phyloP scores from a whole-genome alignment of 2,797 vertebrate species.

The Sebastes alutus region DNA sequence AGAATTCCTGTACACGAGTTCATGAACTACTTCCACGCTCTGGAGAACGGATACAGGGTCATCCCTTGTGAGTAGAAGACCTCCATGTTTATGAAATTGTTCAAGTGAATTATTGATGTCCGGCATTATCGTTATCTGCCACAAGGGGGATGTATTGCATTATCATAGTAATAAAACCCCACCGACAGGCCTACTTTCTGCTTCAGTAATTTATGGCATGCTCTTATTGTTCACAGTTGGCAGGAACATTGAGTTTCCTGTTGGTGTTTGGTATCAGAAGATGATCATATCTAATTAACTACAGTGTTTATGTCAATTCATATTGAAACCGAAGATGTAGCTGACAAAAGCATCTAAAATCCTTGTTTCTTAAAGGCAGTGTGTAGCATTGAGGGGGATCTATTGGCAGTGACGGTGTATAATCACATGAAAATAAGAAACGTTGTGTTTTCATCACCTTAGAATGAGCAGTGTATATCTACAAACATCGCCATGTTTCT shows the following conservation, averaged over 20 bases:
- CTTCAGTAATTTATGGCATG: neutral
- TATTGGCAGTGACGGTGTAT: no score
- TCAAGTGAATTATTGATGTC: neutral
- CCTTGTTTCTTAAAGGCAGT: neutral
- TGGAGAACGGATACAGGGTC: conserved; percentile 97
- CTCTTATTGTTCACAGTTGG: neutral
- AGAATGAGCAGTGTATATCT: no score
- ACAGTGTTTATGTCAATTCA: neutral
- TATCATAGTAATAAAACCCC: neutral
- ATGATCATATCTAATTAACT: neutral
- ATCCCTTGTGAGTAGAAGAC: conserved; percentile 93
- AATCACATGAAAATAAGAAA: no score
- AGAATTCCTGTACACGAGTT: conserved; percentile 95
- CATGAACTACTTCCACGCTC: conserved; percentile 97
- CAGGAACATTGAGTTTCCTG: neutral
- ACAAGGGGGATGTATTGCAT: conserved; percentile 57
- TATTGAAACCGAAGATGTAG: neutral
- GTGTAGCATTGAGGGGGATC: no score
- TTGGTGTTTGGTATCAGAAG: neutral
- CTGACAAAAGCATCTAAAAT: neutral
- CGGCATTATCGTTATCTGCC: conserved; percentile 26
- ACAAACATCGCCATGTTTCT: no score
- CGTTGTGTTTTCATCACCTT: no score
- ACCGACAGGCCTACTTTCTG: neutral
- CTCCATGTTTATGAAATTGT: neutral